Conservation (phyloP, 2,113 vertebrate genomes). For the Cettia cetti region DNA sequence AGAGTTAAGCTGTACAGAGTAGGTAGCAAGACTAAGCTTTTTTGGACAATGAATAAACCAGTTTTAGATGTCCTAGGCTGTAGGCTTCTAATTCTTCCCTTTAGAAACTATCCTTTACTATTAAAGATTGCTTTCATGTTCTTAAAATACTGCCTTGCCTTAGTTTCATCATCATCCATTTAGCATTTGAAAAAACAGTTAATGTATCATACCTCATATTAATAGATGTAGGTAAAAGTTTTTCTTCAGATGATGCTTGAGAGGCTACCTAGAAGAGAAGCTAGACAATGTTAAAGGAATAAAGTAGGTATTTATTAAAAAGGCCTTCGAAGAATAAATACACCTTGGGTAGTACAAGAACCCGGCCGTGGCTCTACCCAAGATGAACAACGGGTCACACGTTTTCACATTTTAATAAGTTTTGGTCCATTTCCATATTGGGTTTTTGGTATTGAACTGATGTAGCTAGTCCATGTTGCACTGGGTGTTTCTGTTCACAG, state of each 20-base stretch:
- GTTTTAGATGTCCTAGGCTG: not conserved
- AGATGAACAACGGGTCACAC: rapidly evolving
- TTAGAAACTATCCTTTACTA: not conserved
- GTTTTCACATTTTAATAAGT: not conserved
- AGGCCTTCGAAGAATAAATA: not conserved
- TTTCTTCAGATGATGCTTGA: not conserved
- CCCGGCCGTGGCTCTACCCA: not conserved
- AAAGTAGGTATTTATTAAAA: not conserved
- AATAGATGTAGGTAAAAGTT: not conserved
- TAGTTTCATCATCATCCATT: not conserved
- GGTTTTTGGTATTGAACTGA: no score
- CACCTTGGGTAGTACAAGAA: not conserved
- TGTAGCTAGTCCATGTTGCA: no score
- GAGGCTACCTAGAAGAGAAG: not conserved
- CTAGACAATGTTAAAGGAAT: not conserved
- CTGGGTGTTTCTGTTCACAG: no score
- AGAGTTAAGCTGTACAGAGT: not conserved
- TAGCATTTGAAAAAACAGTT: not conserved
- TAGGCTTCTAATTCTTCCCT: not conserved
- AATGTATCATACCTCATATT: not conserved
- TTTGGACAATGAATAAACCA: not conserved
- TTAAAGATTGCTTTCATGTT: not conserved
- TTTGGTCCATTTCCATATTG: not conserved
- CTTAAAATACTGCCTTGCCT: not conserved
- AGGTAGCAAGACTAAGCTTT: not conserved